A percentile compares a stretch with the other conserved stretches of the same genome.
These are phyloP conservation scores for Neodiprion virginianus DNA, from an alignment of 1,140 invertebrate species.

Conservation along the genomic window DNA sequence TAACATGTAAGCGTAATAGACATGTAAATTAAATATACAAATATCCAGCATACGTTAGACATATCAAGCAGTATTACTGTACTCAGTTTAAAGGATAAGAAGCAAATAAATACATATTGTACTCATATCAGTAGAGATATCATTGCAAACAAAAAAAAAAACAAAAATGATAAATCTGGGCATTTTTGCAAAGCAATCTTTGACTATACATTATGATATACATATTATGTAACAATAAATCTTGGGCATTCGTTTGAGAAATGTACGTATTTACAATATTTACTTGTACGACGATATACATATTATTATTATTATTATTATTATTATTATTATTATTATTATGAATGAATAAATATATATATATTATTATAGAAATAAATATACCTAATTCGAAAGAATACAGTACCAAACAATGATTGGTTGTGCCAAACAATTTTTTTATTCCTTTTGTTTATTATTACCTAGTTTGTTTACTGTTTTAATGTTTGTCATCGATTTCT, in stretches of 20 bases:
- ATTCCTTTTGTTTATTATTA: constrained; percentile 10
- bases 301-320: constrained; percentile 5
- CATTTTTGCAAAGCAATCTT: constrained; percentile 32
- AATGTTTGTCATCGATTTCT: not conserved
- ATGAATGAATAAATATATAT: constrained; percentile 11
- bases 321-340: constrained; percentile 9
- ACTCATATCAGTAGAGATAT: constrained; percentile 49
- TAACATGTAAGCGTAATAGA: constrained; percentile 9
- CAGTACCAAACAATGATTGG: constrained; percentile 40
- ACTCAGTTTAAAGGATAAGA: constrained; percentile 49
- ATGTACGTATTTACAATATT: constrained; percentile 12
- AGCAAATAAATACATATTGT: constrained; percentile 44
- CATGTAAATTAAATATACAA: constrained; percentile 27
- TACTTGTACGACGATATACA: not conserved
- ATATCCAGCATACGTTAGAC: constrained; percentile 49
- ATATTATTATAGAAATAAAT: constrained; percentile 10
- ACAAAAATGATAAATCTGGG: constrained; percentile 23
- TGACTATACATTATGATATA: not conserved
- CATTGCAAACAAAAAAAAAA: constrained; percentile 12
- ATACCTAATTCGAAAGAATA: constrained; percentile 20
- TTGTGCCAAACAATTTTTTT: constrained; percentile 39
- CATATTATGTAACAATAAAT: not conserved
- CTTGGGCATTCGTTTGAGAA: constrained; percentile 13
- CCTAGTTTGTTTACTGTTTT: not conserved
- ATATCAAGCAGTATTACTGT: constrained; percentile 62